Conservation (phyloP, 2,113 vertebrate species). For the Numenius arquata region DNA sequence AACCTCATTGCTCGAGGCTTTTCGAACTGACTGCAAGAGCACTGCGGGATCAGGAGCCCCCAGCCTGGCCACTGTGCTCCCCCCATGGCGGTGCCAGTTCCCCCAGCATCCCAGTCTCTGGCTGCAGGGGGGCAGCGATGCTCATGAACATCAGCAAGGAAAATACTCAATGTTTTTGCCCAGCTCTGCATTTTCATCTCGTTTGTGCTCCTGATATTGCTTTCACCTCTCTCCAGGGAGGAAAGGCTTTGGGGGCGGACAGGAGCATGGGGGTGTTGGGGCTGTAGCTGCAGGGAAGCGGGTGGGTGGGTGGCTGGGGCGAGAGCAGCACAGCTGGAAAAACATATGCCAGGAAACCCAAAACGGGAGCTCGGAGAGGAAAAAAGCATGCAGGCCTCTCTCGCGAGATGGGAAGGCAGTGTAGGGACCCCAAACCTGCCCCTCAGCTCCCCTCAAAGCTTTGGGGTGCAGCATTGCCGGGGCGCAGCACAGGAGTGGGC, state of each 20-base stretch:
- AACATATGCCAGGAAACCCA: neutral
- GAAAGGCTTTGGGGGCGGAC: neutral
- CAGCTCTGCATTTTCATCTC: neutral
- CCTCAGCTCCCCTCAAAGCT: neutral
- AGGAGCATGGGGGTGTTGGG: neutral
- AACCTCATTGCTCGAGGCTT: neutral
- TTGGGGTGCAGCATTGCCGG: neutral
- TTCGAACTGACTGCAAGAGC: neutral
- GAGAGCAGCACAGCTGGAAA: neutral
- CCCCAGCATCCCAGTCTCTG: neutral
- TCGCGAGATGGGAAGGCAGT: neutral
- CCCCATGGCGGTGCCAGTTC: accelerated
- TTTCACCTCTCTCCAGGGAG: neutral
- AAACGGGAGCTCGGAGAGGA: neutral
- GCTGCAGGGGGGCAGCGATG: neutral
- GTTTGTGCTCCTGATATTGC: neutral
- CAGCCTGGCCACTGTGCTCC: neutral
- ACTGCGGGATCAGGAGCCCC: accelerated
- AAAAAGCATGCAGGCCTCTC: neutral
- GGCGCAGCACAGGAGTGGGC: neutral
- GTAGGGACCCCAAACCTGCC: neutral
- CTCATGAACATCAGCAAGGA: neutral
- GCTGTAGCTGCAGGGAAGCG: neutral
- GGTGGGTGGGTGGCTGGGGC: neutral
- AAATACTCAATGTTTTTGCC: neutral